Evolutionary conservation across 2,113 vertebrate species (phyloP), one percentile per base, ranked within the genome.

Genomic region (Halichoeres trimaculatus): DNA sequence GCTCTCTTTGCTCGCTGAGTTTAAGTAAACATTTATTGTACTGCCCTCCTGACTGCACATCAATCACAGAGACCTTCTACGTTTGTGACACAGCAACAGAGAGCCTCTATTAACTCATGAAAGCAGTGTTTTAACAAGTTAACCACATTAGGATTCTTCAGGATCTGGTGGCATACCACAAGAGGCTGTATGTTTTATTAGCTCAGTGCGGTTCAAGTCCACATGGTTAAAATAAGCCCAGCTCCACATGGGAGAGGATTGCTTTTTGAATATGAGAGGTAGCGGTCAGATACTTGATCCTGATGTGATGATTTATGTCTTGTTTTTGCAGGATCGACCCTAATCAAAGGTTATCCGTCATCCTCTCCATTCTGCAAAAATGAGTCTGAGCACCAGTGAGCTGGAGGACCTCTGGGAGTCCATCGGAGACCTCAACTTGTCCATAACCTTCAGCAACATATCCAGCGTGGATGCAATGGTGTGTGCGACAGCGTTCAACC

Each of bases 381-480:
- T 92, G 90, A 93, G 87, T 81, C 56, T 92, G 59, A 92, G 83
- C 82, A 76, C 74, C 76, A 90, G 71, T 26, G 90, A 93, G 3
- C 53, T 93, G 68, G 80, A 89, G 94, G 95, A 95, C 0, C 87
- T 94, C 0, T 91, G 93, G 58, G 94, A 95, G 35, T 78, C 93
- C 57, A 86, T 90, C 6, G 86, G 93, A 8, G 90, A 95, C 0
- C 91, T 95, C 61, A 98, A 98, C 90, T 82, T 98, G 85, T 95
- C 95, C 0, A 94, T 96, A 55, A 57, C 71, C 56, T 77, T 86
- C 1, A 78, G 71, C 63, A 95, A 94, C 92, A 94, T 94, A 89
- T 92, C 95, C 0, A 94, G 94, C 35, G 89, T 92, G 0, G 96
- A 97, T 2, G 65, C 93, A 0, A 74, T 93, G 10, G 80, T 94